Evolutionary conservation across 1,140 invertebrate species (phyloP).

Genomic region (Drepana arcuata): DNA sequence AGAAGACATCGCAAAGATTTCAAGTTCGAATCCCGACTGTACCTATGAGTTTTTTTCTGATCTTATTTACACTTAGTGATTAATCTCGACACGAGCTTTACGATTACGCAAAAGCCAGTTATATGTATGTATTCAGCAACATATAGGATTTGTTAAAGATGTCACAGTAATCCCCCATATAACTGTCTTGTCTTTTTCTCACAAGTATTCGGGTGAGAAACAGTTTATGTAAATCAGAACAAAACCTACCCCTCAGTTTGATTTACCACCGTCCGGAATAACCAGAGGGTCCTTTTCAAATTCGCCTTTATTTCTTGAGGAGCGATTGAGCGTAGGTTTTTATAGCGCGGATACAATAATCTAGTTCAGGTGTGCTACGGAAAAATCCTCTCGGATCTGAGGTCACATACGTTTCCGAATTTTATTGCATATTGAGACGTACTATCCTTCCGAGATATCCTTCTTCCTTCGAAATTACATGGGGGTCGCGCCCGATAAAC

Average conservation of each 20-base stretch:
- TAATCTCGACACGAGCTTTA: too few species aligned
- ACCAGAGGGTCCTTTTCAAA: constrained; percentile 44
- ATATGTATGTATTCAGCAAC: too few species aligned
- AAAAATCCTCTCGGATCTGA: constrained; percentile 50
- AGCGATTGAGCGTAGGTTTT: constrained; percentile 48
- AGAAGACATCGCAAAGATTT: too few species aligned
- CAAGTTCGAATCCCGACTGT: too few species aligned
- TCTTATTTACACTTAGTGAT: too few species aligned
- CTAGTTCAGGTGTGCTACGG: constrained; percentile 51
- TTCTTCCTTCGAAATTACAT: constrained; percentile 31
- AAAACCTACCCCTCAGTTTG: constrained; percentile 32
- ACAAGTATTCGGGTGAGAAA: constrained; percentile 16
- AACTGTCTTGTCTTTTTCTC: not conserved
- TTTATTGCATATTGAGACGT: constrained; percentile 68
- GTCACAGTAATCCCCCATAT: too few species aligned
- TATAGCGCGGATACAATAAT: constrained; percentile 51
- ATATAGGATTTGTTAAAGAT: too few species aligned
- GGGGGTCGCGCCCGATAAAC: constrained; percentile 28
- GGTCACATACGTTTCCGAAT: constrained; percentile 56
- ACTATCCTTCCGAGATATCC: constrained; percentile 57
- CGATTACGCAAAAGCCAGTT: too few species aligned
- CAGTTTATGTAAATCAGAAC: constrained; percentile 50
- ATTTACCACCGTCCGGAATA: constrained; percentile 33
- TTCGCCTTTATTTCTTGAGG: constrained; percentile 20
- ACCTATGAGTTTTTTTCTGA: too few species aligned